A percentile compares a stretch with the other conserved stretches of the same genome.
Evolutionary conservation across 2,113 vertebrate species (phyloP).

Genomic region (Pandion haliaetus): DNA sequence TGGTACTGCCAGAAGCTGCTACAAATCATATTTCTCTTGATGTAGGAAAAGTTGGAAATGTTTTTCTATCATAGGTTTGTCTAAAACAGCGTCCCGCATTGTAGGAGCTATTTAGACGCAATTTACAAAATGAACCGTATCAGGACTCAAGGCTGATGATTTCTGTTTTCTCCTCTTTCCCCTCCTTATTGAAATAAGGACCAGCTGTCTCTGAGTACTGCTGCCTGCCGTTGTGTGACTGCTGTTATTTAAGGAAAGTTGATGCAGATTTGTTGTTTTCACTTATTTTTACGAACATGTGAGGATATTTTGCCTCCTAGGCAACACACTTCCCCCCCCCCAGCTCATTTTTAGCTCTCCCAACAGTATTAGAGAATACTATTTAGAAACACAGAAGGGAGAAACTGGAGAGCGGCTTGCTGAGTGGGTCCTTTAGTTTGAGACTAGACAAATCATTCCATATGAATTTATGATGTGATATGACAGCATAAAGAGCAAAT

Average conservation of each 20-base stretch:
- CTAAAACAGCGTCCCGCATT: rapidly evolving
- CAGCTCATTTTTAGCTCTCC: slow-evolving; percentile 1
- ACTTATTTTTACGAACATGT: not conserved
- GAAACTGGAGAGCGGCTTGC: not conserved
- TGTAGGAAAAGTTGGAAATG: not conserved
- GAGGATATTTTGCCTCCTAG: slow-evolving; percentile 30
- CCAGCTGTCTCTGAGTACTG: not conserved
- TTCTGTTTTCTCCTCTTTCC: not conserved
- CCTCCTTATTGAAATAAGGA: not conserved
- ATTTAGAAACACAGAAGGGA: not conserved
- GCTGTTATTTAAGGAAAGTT: slow-evolving; percentile 37
- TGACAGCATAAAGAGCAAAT: slow-evolving; percentile 8
- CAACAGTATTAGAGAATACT: not conserved
- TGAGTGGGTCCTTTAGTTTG: not conserved
- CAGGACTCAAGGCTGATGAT: not conserved
- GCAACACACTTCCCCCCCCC: not conserved
- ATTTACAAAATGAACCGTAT: rapidly evolving
- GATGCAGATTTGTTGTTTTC: slow-evolving; percentile 7
- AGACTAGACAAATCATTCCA: not conserved
- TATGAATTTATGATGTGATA: not conserved
- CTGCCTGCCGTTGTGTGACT: not conserved
- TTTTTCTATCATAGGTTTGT: not conserved
- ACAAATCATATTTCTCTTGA: not conserved
- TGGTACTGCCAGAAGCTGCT: not conserved
- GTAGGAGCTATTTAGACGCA: not conserved